Evolutionary conservation across 2,888 invertebrate genomes (phyloP).

Genomic region (Strigamia maritima): DNA sequence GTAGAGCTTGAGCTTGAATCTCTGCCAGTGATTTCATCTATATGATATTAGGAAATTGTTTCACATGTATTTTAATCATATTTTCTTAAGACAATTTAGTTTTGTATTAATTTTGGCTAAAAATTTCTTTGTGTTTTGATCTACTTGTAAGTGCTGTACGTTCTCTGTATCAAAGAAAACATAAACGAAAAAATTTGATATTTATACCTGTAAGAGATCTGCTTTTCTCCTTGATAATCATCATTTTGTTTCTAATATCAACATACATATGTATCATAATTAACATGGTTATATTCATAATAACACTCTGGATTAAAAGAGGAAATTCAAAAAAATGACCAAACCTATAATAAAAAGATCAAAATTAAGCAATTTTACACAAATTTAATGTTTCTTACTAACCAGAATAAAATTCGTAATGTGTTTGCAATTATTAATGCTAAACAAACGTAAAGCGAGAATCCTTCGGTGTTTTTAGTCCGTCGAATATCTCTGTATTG

Average conservation of each 20-base stretch:
- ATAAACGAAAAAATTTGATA: neutral
- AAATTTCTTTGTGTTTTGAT: neutral
- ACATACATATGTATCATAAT: constrained; percentile 92
- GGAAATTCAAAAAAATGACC: constrained; percentile 96
- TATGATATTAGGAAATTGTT: neutral
- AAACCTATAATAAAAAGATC: constrained; percentile 68
- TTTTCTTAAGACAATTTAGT: neutral
- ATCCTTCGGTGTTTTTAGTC: constrained; percentile 92
- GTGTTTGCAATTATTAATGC: constrained; percentile 93
- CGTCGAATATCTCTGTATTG: constrained; percentile 89
- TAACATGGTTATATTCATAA: constrained; percentile 97
- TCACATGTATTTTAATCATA: neutral
- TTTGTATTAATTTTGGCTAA: neutral
- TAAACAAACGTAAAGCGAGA: constrained; percentile 94
- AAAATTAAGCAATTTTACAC: neutral
- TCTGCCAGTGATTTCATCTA: neutral
- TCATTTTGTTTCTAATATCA: constrained; percentile 74
- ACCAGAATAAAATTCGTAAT: constrained; percentile 97
- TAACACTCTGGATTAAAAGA: constrained; percentile 88
- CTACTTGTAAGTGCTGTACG: neutral
- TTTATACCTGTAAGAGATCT: constrained; percentile 76
- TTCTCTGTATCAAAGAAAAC: neutral
- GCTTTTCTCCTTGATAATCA: constrained; percentile 68
- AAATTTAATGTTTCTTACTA: neutral
- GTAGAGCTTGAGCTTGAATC: neutral